Conservation (phyloP, 2,113 vertebrate species). For the Prochilodus magdalenae region DNA sequence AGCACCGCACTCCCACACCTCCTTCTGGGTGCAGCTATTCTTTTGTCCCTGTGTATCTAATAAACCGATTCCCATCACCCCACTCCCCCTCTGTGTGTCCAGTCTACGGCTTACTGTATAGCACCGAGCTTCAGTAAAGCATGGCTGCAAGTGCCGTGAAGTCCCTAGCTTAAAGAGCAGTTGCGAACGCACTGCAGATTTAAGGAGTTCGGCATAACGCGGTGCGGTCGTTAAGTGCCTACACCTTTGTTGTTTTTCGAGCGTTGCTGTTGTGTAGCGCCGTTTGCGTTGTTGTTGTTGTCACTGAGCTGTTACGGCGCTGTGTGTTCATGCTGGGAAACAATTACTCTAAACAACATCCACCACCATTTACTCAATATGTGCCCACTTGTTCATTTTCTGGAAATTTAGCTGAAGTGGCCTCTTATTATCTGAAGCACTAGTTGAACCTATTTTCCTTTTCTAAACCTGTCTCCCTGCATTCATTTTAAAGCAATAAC, state of each 20-base stretch:
- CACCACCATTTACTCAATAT: conserved; percentile 69
- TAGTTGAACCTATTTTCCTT: conserved; percentile 79
- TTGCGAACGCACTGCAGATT: background rate
- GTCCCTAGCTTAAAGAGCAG: background rate
- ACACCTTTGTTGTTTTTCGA: background rate
- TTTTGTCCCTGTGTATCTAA: too few relatives aligned
- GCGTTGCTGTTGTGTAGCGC: background rate
- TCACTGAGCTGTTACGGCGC: background rate
- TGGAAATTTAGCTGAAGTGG: conserved; percentile 74
- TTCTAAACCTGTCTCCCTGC: conserved; percentile 71
- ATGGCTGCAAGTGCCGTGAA: background rate
- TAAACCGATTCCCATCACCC: too few relatives aligned
- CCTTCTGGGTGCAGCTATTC: too few relatives aligned
- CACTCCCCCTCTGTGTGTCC: too few relatives aligned
- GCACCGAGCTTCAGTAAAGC: background rate
- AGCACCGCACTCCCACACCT: too few relatives aligned
- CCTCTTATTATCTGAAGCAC: conserved; percentile 76
- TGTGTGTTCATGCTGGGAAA: conserved; percentile 32
- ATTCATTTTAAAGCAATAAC: conserved; percentile 80
- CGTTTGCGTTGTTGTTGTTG: conserved; percentile 10
- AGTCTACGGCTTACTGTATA: too few relatives aligned
- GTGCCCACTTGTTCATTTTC: conserved; percentile 72
- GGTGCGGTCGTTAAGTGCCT: background rate
- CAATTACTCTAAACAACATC: conserved; percentile 57
- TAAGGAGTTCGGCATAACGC: background rate